Conservation (phyloP, 2,113 vertebrate species). For the Kryptolebias marmoratus region DNA sequence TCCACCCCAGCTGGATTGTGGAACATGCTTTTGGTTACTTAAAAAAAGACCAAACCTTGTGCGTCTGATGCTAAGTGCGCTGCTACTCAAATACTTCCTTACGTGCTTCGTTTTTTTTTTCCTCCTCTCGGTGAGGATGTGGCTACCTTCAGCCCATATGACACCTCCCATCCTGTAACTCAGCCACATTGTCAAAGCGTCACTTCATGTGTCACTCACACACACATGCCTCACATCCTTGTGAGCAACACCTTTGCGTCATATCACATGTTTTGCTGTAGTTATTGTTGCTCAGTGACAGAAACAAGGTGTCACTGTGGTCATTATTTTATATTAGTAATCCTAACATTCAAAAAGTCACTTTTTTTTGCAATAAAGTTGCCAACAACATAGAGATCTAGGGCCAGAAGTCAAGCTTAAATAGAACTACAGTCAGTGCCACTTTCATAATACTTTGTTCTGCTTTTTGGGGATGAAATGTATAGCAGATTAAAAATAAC, state of each 20-base stretch:
- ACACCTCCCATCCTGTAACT: slow-evolving; percentile 69
- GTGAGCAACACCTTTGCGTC: slow-evolving; percentile 11
- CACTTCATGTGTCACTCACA: slow-evolving; percentile 16
- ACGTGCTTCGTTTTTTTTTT: not conserved
- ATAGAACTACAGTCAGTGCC: not conserved
- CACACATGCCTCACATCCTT: slow-evolving; percentile 2
- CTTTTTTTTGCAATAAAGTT: not conserved
- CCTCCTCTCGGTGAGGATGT: slow-evolving; percentile 25
- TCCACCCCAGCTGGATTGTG: slow-evolving; percentile 5
- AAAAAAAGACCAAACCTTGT: no score
- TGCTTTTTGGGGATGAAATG: not conserved
- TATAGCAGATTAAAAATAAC: not conserved
- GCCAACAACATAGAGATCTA: not conserved
- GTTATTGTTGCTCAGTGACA: not conserved
- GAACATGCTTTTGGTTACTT: slow-evolving; percentile 16
- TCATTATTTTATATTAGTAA: not conserved
- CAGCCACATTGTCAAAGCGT: slow-evolving; percentile 29
- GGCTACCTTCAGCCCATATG: slow-evolving; percentile 3
- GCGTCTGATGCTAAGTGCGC: not conserved
- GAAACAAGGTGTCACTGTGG: not conserved
- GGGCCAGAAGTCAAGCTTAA: not conserved
- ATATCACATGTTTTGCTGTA: slow-evolving; percentile 16
- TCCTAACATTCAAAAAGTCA: no score
- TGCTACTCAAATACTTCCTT: slow-evolving; percentile 37
- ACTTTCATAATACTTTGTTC: not conserved